Conservation (phyloP, 2,888 invertebrate species). For the Actias luna region DNA sequence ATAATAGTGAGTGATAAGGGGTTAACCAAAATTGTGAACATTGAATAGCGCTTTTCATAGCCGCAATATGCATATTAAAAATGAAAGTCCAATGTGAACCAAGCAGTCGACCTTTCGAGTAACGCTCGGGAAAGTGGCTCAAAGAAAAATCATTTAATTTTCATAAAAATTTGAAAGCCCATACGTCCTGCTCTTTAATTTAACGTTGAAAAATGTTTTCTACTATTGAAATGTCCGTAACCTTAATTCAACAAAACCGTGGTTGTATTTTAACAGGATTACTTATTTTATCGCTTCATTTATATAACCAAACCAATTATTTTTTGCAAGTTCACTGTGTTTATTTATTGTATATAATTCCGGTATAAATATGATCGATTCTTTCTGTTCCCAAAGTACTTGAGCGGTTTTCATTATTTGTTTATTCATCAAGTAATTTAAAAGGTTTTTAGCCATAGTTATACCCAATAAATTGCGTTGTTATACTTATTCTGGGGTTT, state of each 20-base stretch:
- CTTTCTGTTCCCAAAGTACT: too few relatives aligned
- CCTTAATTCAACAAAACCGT: background rate
- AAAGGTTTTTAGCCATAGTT: too few relatives aligned
- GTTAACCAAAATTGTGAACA: conserved; percentile 35
- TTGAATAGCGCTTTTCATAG: conserved; percentile 38
- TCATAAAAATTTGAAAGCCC: conserved; percentile 9
- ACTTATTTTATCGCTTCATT: background rate
- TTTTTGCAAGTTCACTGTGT: too few relatives aligned
- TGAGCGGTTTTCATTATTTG: too few relatives aligned
- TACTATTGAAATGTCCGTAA: conserved; percentile 3
- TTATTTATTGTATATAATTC: too few relatives aligned
- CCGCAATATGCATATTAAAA: conserved; percentile 48
- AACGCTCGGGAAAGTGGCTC: conserved; percentile 5
- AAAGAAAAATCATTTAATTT: conserved; percentile 10
- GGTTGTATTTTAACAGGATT: background rate
- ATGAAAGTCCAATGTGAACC: conserved; percentile 41
- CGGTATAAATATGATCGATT: too few relatives aligned
- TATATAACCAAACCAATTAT: too few relatives aligned
- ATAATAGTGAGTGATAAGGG: conserved; percentile 17
- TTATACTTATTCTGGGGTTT: too few relatives aligned
- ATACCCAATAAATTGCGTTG: too few relatives aligned
- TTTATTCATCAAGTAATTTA: too few relatives aligned
- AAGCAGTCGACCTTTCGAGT: conserved; percentile 33
- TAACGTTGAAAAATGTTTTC: conserved; percentile 8
- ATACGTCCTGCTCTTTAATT: background rate